phyloP scores from a whole-genome alignment of 2,888 invertebrate species.

The Branchellion lobata region DNA sequence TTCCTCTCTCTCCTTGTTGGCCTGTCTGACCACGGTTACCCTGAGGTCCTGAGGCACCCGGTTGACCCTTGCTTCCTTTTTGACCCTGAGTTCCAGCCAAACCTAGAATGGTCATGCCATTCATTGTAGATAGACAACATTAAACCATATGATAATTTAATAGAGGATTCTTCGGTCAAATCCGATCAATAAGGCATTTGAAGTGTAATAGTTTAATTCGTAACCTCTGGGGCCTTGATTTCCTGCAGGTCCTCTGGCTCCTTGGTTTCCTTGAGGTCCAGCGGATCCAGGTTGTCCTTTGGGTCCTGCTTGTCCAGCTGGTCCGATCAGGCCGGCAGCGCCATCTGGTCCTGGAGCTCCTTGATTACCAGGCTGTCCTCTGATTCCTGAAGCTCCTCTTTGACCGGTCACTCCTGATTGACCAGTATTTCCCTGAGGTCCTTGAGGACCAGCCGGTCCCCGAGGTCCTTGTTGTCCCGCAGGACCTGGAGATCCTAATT shows the following conservation, averaged over 20 bases:
- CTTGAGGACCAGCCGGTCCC: constrained; percentile 41
- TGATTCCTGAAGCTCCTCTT: constrained; percentile 54
- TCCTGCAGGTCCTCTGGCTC: constrained; percentile 34
- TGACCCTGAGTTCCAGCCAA: constrained; percentile 26
- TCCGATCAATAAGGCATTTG: too few relatives aligned
- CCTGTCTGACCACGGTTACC: constrained; percentile 41
- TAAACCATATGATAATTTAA: too few relatives aligned
- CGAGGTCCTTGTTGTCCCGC: constrained; percentile 44
- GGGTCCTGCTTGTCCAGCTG: constrained; percentile 47
- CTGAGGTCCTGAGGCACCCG: constrained; percentile 13
- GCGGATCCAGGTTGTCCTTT: constrained; percentile 47
- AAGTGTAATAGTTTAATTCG: too few relatives aligned
- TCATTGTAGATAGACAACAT: too few relatives aligned
- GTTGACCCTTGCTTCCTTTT: constrained; percentile 4
- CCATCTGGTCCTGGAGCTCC: constrained; percentile 33
- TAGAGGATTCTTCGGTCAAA: too few relatives aligned
- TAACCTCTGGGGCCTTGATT: neutral
- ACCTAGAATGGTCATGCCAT: constrained; percentile 31
- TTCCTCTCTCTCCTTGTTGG: constrained; percentile 42
- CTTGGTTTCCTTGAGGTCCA: constrained; percentile 48
- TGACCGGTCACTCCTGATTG: constrained; percentile 54
- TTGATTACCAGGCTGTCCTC: constrained; percentile 33
- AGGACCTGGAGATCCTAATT: neutral
- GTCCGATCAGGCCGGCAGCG: constrained; percentile 44
- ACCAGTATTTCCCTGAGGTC: constrained; percentile 54